Evolutionary conservation across 2,797 vertebrate genomes (phyloP), one percentile per base, ranked within the genome.

Genomic region (Melanotaenia trifasciata): DNA sequence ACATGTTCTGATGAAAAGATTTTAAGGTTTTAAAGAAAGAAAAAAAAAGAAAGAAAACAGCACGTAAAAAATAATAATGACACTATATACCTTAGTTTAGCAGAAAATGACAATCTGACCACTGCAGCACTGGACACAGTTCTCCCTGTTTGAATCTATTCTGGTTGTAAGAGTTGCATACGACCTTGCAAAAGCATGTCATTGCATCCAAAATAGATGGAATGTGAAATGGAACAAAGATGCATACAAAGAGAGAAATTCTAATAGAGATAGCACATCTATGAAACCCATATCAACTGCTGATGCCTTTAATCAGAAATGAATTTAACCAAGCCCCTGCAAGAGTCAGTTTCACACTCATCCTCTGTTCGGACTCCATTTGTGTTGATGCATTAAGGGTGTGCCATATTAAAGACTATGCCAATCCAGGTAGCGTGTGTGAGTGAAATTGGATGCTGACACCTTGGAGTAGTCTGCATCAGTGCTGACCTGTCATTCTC

Each of bases 241-340:
- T 32, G 58, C 72, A 58, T 50, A 13, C 28, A 58, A 20, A 33
- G 35, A 58, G 6, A 22, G 32, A 36, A 65, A 30, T 51, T 62
- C 51, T 60, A 32, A 51, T 22, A 45, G 54, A 74, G 45, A 68
- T 30, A 50, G 57, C 53, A 26, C 32, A 45, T 36, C 47, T 56
- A 40, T 22, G 10, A 8, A 28, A 72, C 24, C 67, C 67, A 51
- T 24, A 16, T 69, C 50, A 38, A 72, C 59, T 64, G 32, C 47
- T 70, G 62, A 79, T 62, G 64, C 61, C 67, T 83, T 70, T 50
- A 75, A 73, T 59, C 59, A 76, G 45, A 64, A 64, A 33, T 70
- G 56, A 64, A 45, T 67, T 58, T 66, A 66, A 43, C 32, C 32
- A 14, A n/a, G 32, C 56, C 43, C 58, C 24, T 72, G 40, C n/a